Base-by-base conservation (phyloP, 2,113 vertebrate species). In the Geococcyx californianus region DNA sequence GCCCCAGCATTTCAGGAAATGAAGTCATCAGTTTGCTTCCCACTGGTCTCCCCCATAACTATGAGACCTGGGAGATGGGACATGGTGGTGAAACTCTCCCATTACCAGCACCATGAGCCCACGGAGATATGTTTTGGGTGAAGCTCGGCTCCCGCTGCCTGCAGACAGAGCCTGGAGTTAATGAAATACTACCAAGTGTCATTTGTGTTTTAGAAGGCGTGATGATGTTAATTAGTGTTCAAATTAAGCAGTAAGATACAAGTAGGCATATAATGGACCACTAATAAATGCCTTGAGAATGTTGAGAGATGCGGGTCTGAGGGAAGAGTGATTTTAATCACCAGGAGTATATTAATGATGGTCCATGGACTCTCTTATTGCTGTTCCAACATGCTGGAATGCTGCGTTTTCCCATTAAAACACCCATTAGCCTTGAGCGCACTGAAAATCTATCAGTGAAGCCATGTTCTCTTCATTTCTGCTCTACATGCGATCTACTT, bases 211-310 rank as follows among this genome's bases (percentile, higher is more conserved):
- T 87, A 80, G 93, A 94, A 90, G 77, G 76, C 84, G 56, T 56
- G 76, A 86, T 96, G 90, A 83, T 90, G 83, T 93, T 95, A 96
- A 97, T 95, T 94, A 95, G 90, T n/a, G 92, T 80, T 93, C 95
- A 96, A 96, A 97, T 96, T 96, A 95, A 87, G 93, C 94, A 87
- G 60, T 66, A 95, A 94, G 95, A 95, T 59, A 92, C 85, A 95
- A 95, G 86, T 76, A 66, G 69, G 90, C 73, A 83, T 87, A 92
- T 95, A 97, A 97, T 84, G 81, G 85, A 51, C 34, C 34, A 2
- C 94, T 95, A 95, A 97, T 95, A 95, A 93, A 95, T 77, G 93
- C 73, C 87, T 86, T 60, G 84, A 96, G 81, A 82, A 38, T 38
- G 82, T 87, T 93, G 87, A 80, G 73, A 95, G 86, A 75, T 0